Percentiles rank a stretch among this genome's conserved stretches.
Evolutionary conservation across 2,888 invertebrate genomes (phyloP).

Genomic region (Zygaena filipendulae): DNA sequence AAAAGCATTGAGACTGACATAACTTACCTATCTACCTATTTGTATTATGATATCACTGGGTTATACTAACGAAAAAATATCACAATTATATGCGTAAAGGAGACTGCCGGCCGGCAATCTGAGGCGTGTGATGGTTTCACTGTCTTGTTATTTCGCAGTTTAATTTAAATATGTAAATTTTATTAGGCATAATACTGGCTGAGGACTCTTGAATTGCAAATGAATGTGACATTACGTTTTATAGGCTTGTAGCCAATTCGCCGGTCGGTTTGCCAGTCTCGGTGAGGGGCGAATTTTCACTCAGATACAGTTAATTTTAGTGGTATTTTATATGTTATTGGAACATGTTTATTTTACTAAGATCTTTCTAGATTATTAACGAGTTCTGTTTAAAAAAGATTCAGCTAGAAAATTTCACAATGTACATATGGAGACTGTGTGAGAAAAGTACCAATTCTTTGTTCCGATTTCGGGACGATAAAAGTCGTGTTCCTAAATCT

Average conservation of each 20-base stretch:
- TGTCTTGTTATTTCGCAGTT: conserved; percentile 65
- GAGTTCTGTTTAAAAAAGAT: not conserved
- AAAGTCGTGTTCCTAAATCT: too few relatives aligned
- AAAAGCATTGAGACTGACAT: too few relatives aligned
- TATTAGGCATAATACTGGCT: conserved; percentile 66
- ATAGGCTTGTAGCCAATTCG: conserved; percentile 66
- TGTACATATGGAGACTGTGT: too few relatives aligned
- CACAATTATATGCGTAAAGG: conserved; percentile 21
- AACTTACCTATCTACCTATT: too few relatives aligned
- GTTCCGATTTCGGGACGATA: too few relatives aligned
- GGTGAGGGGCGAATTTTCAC: conserved; percentile 59
- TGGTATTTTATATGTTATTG: conserved; percentile 27
- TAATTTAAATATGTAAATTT: conserved; percentile 70
- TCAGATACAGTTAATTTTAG: conserved; percentile 43
- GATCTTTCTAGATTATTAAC: not conserved
- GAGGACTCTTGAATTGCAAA: conserved; percentile 67
- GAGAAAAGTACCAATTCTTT: too few relatives aligned
- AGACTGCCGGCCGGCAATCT: conserved; percentile 33
- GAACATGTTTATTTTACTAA: conserved; percentile 1
- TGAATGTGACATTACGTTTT: conserved; percentile 66
- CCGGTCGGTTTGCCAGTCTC: conserved; percentile 49
- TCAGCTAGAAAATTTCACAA: too few relatives aligned
- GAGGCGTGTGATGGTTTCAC: conserved; percentile 44
- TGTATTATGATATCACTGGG: too few relatives aligned
- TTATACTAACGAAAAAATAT: too few relatives aligned